Conservation (phyloP, 2,888 invertebrate genomes). For the Gandaritis pyraliata region DNA sequence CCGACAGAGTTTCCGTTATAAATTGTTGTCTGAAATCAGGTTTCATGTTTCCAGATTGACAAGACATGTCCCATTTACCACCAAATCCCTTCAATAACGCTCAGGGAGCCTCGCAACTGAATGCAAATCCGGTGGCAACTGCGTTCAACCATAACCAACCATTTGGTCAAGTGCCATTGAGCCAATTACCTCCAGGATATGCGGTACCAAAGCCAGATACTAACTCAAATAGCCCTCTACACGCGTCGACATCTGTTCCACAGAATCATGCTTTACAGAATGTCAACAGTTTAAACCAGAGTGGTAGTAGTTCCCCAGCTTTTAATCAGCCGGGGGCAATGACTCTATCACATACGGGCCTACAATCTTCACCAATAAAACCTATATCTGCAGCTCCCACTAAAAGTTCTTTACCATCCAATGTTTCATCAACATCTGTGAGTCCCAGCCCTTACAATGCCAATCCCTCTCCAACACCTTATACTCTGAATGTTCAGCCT, state of each 20-base stretch:
- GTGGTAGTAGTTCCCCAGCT: slow-evolving; percentile 74
- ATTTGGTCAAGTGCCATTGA: slow-evolving; percentile 61
- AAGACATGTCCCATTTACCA: slow-evolving; percentile 78
- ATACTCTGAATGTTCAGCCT: slow-evolving; percentile 55
- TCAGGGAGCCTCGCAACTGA: slow-evolving; percentile 60
- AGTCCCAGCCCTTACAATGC: slow-evolving; percentile 56
- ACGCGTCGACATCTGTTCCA: slow-evolving; percentile 48
- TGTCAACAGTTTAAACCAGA: slow-evolving; percentile 68
- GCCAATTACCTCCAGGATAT: slow-evolving; percentile 67
- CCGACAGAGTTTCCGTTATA: slow-evolving; percentile 6
- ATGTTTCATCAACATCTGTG: slow-evolving; percentile 54
- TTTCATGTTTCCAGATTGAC: slow-evolving; percentile 72
- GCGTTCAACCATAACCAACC: slow-evolving; percentile 59
- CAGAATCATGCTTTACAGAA: slow-evolving; percentile 59
- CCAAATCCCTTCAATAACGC: slow-evolving; percentile 70
- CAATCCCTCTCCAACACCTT: slow-evolving; percentile 58
- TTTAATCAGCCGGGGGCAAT: slow-evolving; percentile 71
- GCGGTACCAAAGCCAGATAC: slow-evolving; percentile 66
- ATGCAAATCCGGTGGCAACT: slow-evolving; percentile 59
- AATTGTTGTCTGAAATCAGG: slow-evolving; percentile 39
- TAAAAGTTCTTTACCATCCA: slow-evolving; percentile 52
- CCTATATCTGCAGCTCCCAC: slow-evolving; percentile 40
- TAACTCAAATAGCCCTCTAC: slow-evolving; percentile 70
- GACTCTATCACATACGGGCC: slow-evolving; percentile 53
- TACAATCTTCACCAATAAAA: slow-evolving; percentile 64